These are phyloP conservation scores for Threskiornis aethiopicus DNA, from an alignment of 2,797 vertebrate species.

Conservation along the genomic window DNA sequence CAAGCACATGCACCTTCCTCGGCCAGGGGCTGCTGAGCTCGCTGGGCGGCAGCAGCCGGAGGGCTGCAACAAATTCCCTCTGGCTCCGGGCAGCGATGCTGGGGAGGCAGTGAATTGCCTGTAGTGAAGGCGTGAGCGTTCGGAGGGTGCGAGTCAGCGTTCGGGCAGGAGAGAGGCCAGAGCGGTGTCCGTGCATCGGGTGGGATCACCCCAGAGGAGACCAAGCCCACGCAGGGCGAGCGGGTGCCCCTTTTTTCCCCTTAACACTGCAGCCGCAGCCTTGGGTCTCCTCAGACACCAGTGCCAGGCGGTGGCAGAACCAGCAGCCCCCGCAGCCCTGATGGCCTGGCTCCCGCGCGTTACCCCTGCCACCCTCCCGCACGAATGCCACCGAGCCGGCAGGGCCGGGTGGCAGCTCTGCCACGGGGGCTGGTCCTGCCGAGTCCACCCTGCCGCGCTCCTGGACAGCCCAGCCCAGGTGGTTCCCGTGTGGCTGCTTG, in stretches of 20 bases:
- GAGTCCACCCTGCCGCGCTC: too few species aligned
- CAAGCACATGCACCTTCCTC: not conserved
- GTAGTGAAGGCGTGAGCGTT: not conserved
- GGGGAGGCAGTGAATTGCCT: not conserved
- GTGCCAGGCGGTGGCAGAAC: not conserved
- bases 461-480: not conserved
- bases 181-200: not conserved
- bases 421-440: not conserved
- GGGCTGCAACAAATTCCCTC: not conserved
- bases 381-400: not conserved
- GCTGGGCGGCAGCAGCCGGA: not conserved
- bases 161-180: not conserved
- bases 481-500: too few species aligned
- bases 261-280: not conserved
- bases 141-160: not conserved
- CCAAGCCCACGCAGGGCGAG: not conserved
- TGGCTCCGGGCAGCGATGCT: not conserved
- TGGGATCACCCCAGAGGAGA: not conserved
- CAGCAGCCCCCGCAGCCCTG: not conserved
- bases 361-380: not conserved
- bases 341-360: rapidly evolving
- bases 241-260: not conserved
- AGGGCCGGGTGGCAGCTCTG: not conserved
- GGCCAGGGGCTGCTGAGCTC: not conserved
- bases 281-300: not conserved